Percentiles rank a stretch among this genome's conserved stretches.
Evolutionary conservation across 2,888 invertebrate genomes (phyloP).

Genomic region (Agrilus mali): DNA sequence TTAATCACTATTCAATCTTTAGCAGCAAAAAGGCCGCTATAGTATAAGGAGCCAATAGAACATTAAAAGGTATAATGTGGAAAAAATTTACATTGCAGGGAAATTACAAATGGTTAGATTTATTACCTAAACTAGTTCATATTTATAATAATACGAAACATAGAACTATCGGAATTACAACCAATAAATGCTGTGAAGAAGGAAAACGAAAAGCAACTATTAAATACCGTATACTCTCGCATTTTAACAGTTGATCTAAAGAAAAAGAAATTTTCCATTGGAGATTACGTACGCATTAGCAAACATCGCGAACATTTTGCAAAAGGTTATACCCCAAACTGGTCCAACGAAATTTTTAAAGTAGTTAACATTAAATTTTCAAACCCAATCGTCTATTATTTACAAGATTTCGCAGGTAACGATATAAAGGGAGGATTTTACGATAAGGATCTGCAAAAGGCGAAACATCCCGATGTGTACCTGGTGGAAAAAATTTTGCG

Average conservation of each 20-base stretch:
- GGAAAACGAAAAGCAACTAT: slow-evolving; percentile 17
- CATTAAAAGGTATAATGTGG: slow-evolving; percentile 4
- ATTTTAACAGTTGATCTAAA: slow-evolving; percentile 13
- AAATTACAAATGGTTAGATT: no score
- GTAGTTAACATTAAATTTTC: slow-evolving; percentile 18
- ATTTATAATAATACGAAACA: no score
- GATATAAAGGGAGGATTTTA: slow-evolving; percentile 21
- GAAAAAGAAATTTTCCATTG: no score
- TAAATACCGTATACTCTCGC: slow-evolving; percentile 14
- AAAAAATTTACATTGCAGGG: no score
- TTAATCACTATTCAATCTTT: slow-evolving; percentile 15
- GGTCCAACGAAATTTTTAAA: no score
- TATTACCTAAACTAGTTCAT: no score
- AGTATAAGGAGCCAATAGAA: slow-evolving; percentile 15
- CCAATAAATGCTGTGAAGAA: slow-evolving; percentile 22
- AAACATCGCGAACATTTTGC: no score
- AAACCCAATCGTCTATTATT: slow-evolving; percentile 19
- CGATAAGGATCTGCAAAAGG: background rate
- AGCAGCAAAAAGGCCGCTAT: slow-evolving; percentile 12
- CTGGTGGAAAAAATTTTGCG: no score
- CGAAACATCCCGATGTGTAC: no score
- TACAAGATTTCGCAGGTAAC: slow-evolving; percentile 17
- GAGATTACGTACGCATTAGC: no score
- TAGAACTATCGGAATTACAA: slow-evolving; percentile 22
- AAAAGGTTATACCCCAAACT: no score